Evolutionary conservation across 2,888 invertebrate genomes (phyloP), one percentile per base, ranked within the genome.

Genomic region (Epiblema foenella): DNA sequence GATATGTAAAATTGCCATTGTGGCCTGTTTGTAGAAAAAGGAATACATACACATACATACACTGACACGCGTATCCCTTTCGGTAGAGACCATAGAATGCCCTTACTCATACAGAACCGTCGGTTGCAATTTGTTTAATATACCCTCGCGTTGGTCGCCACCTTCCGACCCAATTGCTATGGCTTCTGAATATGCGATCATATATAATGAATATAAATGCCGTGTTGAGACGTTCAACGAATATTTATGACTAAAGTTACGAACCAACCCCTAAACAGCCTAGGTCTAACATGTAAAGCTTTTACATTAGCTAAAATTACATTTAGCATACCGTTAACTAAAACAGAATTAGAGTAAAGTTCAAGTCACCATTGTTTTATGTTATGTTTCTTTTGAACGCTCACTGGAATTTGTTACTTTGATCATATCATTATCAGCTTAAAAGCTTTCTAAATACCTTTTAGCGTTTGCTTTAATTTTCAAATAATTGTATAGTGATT

Each of bases 401-500:
- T 58, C 17, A 24, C 33, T 71, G 46, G 37, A 71, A 59, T 71
- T 76, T 73, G 77, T 79, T 74, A 70, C 68, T 69, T 75, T 77
- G 82, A 81, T 82, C 71, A 62, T 80, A 83, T 83, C 82, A 76
- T 59, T 80, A 83, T 83, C 82, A 76, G 71, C 54, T 76, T 74
- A 79, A 81, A 81, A 77, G 79, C 78, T 81, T 83, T 81, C 76
- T 78, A 79, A 79, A 74, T 76, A 74, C 69, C 74, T 79, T 75
- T 73, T 76, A 46, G 46, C 73, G 77, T 75, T 78, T 79, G 77
- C 75, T 73, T 73, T 70, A 68, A 62, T 39, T 51, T 62, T 60
- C 12, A 54, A 65, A 51, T 33, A 54, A 54, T 54, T 70, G 52
- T 65, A n/a, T 58, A 18, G 18, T 58, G 18, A 54, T 54, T n/a